A percentile compares a stretch with the other conserved stretches of the same genome.
Evolutionary conservation across 2,888 invertebrate genomes (phyloP).

Genomic region (Amiota communis): DNA sequence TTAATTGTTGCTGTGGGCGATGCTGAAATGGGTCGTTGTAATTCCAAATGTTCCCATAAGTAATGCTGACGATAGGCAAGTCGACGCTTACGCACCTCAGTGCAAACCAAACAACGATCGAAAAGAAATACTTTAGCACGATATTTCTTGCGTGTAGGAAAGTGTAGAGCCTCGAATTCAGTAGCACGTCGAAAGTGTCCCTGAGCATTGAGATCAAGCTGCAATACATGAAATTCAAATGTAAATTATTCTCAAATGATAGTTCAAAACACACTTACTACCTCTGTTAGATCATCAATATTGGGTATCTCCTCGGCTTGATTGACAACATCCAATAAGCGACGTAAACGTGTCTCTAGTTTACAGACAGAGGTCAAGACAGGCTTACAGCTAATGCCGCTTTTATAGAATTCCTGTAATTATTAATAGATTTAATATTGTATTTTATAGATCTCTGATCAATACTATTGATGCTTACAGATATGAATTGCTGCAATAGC

Average conservation of each 20-base stretch:
- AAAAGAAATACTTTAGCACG: slow-evolving; percentile 71
- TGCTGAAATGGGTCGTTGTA: slow-evolving; percentile 54
- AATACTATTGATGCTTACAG: slow-evolving; percentile 56
- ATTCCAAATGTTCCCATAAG: slow-evolving; percentile 66
- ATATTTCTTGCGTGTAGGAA: slow-evolving; percentile 68
- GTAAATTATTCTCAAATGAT: not conserved
- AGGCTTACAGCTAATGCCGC: slow-evolving; percentile 70
- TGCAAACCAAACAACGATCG: slow-evolving; percentile 70
- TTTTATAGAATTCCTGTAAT: slow-evolving; percentile 68
- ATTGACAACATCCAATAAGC: slow-evolving; percentile 70
- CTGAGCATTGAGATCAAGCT: slow-evolving; percentile 68
- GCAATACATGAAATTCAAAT: not conserved
- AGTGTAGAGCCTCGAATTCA: slow-evolving; percentile 70
- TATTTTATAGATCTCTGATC: not conserved
- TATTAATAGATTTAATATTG: not conserved
- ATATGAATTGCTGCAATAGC: slow-evolving; percentile 71
- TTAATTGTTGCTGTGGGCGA: slow-evolving; percentile 44
- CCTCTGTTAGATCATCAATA: slow-evolving; percentile 70
- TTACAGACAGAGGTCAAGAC: slow-evolving; percentile 71
- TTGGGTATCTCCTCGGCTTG: slow-evolving; percentile 71
- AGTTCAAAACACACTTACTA: not conserved
- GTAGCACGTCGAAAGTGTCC: slow-evolving; percentile 69
- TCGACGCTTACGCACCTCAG: slow-evolving; percentile 69
- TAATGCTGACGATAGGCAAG: slow-evolving; percentile 70
- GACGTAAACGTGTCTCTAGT: slow-evolving; percentile 70